These are phyloP conservation scores for Oriolus oriolus DNA, from an alignment of 2,113 vertebrate species.

Conservation along the genomic window DNA sequence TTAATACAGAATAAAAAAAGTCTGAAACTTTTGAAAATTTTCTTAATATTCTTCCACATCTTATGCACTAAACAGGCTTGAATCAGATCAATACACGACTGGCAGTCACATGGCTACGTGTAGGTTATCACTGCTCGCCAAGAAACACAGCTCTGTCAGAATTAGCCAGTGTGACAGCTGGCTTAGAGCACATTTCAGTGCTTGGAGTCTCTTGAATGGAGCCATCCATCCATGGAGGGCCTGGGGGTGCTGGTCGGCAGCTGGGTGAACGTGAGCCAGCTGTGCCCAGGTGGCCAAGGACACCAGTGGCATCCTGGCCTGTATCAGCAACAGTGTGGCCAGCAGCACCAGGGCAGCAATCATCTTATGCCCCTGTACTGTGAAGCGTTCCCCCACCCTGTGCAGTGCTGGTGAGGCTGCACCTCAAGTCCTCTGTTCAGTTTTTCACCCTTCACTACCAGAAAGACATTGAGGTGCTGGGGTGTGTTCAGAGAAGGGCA, in stretches of 20 bases:
- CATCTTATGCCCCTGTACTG: neutral
- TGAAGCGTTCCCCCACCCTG: neutral
- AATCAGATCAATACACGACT: neutral
- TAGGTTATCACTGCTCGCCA: neutral
- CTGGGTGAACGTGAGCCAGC: neutral
- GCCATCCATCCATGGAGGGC: neutral
- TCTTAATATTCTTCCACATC: neutral
- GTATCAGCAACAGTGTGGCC: neutral
- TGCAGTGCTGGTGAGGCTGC: too few relatives aligned
- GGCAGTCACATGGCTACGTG: neutral
- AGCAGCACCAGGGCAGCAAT: neutral
- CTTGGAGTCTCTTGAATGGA: neutral
- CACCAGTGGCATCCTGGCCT: neutral
- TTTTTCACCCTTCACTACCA: neutral
- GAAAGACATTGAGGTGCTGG: neutral
- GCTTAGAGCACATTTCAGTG: neutral
- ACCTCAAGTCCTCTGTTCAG: neutral
- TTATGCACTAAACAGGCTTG: neutral
- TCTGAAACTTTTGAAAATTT: neutral
- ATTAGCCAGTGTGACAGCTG: neutral
- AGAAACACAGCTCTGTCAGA: neutral
- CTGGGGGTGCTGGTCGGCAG: fast-evolving
- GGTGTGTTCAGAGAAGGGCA: neutral
- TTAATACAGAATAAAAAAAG: neutral
- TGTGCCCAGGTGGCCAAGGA: neutral